Base-by-base conservation (phyloP, 1,140 invertebrate genomes). In the Sminthurides bifidus region DNA sequence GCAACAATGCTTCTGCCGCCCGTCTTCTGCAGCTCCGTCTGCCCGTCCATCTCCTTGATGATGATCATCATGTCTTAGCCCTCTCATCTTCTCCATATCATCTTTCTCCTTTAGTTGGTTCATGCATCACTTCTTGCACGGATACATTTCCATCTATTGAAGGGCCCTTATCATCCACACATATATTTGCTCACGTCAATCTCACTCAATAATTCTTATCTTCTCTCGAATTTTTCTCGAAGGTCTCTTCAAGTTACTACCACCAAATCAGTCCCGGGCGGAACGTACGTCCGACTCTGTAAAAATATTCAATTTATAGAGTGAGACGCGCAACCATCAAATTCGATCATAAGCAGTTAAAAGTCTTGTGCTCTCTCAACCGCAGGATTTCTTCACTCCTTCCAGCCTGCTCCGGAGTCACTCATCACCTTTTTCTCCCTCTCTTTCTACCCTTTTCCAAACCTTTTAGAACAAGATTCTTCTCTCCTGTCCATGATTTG, bases 181-280 rank as follows among this genome's bases (percentile, higher is more conserved):
- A 12, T 8, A 40, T 52, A 52, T 52, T 52, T 52, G 33, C 54
- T 56, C 54, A 56, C 54, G 54, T 56, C 54, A 56, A 27, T 56
- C 54, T 56, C 46, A 31, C 23, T 53, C 53, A 49, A 54, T 40
- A 56, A 49, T 40, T 19, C 54, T 56, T 56, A 56, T 56, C 54
- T 48, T 56, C 31, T 50, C 35, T 56, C 54, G 50, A 33, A 50
- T 56, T 54, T 31, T 54, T 38, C 30, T 26, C 44, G 10, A 46
- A 26, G 44, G 44, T 21, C n/a, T n/a, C n/a, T n/a, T n/a, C n/a
- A n/a, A n/a, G n/a, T n/a, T n/a, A n/a, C n/a, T n/a, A n/a, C n/a
- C n/a, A n/a, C n/a, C n/a, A n/a, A n/a, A n/a, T n/a, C n/a, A n/a
- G n/a, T n/a, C n/a, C n/a, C 24, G 29, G 21, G 44, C 24, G 44